Evolutionary conservation across 2,888 invertebrate genomes (phyloP), one percentile per base, ranked within the genome.

Genomic region (Tetranychus truncatus): DNA sequence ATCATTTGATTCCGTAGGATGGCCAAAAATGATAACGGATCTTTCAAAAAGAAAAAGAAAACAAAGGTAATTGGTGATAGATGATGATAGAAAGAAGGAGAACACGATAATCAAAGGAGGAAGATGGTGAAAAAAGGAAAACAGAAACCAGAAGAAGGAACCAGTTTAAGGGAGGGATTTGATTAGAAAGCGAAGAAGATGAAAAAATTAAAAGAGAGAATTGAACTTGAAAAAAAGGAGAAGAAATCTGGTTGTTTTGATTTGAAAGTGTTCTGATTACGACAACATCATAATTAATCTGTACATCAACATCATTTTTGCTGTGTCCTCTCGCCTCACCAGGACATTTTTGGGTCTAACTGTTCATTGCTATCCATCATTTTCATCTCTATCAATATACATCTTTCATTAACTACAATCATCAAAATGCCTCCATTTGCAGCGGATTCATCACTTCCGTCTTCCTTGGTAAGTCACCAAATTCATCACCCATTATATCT

Each of bases 101-200:
- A 55, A 55, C 1, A 55, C 15, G 55, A 55, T 9, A 55, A 55
- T 15, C 6, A 55, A 55, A 55, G 11, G 15, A 55, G 55, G 15
- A 55, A 55, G 11, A 55, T 15, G 55, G 6, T 15, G 55, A 55
- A 55, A 55, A 55, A 15, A 55, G 9, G 55, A 55, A 15, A 55
- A 55, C 9, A 55, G 55, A 15, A 55, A 55, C 55, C 55, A 55
- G 55, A 34, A 34, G 34, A 55, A 55, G 55, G 55, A 55, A 55
- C 55, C 55, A 55, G 55, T 69, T 69, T 67, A 67, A 24, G 11
- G 69, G 34, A 69, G 69, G 34, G 69, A 67, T 21, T 67, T 67
- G 11, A 11, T 18, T 11, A 67, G 67, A 11, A 21, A 67, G 67
- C 9, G 67, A 67, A 21, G 21, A 21, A 15, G 67, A 67, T n/a